Evolutionary conservation across 2,113 vertebrate genomes (phyloP).

Genomic region (Vicugna pacos): DNA sequence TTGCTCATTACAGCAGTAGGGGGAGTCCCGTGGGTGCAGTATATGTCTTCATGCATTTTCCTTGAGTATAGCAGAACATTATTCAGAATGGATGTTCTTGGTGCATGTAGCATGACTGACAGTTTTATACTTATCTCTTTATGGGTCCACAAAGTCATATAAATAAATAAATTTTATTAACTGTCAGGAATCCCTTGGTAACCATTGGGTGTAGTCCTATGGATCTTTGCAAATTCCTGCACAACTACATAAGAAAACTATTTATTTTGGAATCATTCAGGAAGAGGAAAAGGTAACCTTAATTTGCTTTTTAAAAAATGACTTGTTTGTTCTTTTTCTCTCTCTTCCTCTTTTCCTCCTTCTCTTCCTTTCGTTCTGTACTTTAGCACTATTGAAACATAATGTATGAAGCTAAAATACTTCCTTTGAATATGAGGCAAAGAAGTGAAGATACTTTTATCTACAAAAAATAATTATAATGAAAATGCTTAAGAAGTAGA

Average conservation of each 20-base stretch:
- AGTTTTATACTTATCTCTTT: slow-evolving; percentile 52
- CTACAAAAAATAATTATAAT: background rate
- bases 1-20: background rate
- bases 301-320: background rate
- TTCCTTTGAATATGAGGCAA: slow-evolving; percentile 1
- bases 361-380: background rate
- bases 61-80: background rate
- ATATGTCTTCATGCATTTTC: background rate
- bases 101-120: slow-evolving; percentile 7
- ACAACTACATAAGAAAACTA: background rate
- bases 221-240: background rate
- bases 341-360: background rate
- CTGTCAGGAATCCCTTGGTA: background rate
- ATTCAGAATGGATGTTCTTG: background rate
- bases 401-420: background rate
- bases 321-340: background rate
- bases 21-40: background rate
- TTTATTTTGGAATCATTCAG: background rate
- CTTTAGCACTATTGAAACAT: background rate
- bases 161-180: slow-evolving; percentile 64
- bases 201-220: background rate
- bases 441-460: background rate
- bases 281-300: background rate
- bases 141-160: background rate
- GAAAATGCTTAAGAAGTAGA: slow-evolving; percentile 37